Base-by-base conservation (phyloP, 2,113 vertebrate species). In the Oreotrochilus melanogaster region DNA sequence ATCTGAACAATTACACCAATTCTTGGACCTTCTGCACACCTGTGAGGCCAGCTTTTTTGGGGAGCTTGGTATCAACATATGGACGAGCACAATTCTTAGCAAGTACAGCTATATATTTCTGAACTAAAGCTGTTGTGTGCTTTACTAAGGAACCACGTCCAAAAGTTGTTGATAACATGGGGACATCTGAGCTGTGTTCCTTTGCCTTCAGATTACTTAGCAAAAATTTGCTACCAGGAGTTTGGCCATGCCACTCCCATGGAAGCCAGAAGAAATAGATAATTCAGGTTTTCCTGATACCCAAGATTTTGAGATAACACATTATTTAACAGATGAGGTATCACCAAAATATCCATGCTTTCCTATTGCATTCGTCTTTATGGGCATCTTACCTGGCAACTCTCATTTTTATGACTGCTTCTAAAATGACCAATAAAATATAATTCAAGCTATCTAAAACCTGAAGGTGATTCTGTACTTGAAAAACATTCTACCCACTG, bases 361-460 rank as follows among this genome's bases (percentile, higher is more conserved):
- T 92, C 84, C 62, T 70, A 31, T 6, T 62, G 35, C 17, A 78
- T 45, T 89, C 27, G 53, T 25, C 48, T 81, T 54, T 1, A 10
- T 13, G 7, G 60, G 22, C 24, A 31, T 30, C 58, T 53, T 24
- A 60, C 35, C 14, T 0, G 0, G 42, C 9, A 60, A 18, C 13
- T 47, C 60, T 86, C 35, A 12, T 10, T 86, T 88, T 1, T 2
- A 54, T 11, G 21, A 56, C 9, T 7, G 14, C 35, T 92, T 89
- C 47, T 73, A 37, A 94, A 94, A 76, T 6, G 18, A 37, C 27
- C 30, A 78, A 64, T 65, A 74, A 81, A 84, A 91, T n/a, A 81
- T 82, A 92, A 25, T 18, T 28, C 88, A 85, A 87, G 18, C 35
- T 25, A 67, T 33, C 50, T 76, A 73, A 88, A 92, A 73, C 3